Percentiles rank a stretch among this genome's conserved stretches.
Conservation (phyloP, 2,797 vertebrate species). For the Cyprinodon diabolis region DNA sequence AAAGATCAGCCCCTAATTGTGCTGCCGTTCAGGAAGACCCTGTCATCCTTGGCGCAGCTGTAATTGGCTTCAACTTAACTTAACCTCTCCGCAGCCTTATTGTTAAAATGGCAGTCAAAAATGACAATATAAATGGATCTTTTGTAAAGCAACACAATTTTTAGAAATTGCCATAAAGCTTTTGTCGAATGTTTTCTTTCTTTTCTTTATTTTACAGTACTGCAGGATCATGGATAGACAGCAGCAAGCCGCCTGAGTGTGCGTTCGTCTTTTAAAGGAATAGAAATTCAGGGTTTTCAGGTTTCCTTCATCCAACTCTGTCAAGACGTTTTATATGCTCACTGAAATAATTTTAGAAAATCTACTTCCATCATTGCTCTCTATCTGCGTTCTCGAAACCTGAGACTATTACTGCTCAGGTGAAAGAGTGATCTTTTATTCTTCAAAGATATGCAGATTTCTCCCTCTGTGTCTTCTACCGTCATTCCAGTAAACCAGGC, state of each 20-base stretch:
- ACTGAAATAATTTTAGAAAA: conserved; percentile 32
- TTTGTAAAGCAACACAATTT: conserved; percentile 56
- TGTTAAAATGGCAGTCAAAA: conserved; percentile 48
- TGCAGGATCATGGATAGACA: conserved; percentile 5
- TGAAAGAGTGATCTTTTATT: conserved; percentile 68
- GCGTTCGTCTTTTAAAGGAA: conserved; percentile 14
- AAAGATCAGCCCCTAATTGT: conserved; percentile 81
- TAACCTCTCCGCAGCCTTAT: conserved; percentile 74
- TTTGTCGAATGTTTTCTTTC: conserved; percentile 6
- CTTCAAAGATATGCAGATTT: conserved; percentile 80
- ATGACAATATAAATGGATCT: conserved; percentile 54
- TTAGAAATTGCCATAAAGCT: conserved; percentile 32
- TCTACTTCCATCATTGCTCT: conserved; percentile 58
- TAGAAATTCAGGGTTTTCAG: conserved; percentile 32
- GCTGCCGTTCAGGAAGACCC: conserved; percentile 64
- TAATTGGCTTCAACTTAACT: conserved; percentile 81
- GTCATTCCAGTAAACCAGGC: conserved; percentile 66
- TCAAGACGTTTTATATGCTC: conserved; percentile 40
- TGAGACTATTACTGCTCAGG: conserved; percentile 60
- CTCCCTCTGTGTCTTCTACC: conserved; percentile 53
- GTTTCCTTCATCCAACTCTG: conserved; percentile 41
- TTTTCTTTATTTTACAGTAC: conserved; percentile 4
- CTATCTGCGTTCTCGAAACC: conserved; percentile 61
- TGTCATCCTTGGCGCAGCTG: conserved; percentile 56
- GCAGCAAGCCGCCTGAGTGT: conserved; percentile 3